phyloP scores from a whole-genome alignment of 2,888 invertebrate species.

The Cantharis lateralis region DNA sequence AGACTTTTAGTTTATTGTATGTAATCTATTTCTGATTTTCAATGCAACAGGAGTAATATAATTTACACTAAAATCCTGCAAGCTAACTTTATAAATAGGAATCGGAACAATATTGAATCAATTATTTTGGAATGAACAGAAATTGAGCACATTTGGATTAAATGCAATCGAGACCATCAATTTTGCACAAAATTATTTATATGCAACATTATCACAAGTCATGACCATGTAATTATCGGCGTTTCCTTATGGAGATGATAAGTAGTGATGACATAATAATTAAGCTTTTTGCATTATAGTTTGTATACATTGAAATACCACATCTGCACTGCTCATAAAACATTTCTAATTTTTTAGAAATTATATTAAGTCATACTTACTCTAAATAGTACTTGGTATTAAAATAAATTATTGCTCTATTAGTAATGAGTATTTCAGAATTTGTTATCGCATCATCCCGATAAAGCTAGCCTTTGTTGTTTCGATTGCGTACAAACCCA shows the following conservation, averaged over 20 bases:
- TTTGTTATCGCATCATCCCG: neutral
- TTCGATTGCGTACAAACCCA: neutral
- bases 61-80: neutral
- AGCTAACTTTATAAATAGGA: neutral
- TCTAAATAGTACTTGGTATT: neutral
- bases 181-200: neutral
- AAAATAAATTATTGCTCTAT: neutral
- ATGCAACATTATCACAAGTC: neutral
- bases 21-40: neutral
- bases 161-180: neutral
- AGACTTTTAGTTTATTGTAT: neutral
- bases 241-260: slow-evolving; percentile 14
- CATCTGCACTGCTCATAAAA: slow-evolving; percentile 4
- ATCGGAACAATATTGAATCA: neutral
- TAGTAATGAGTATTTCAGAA: neutral
- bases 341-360: neutral
- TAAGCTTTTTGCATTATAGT: slow-evolving; percentile 25
- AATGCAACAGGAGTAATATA: neutral
- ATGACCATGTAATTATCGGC: neutral
- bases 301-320: slow-evolving; percentile 23
- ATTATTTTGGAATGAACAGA: neutral
- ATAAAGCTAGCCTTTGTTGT: neutral
- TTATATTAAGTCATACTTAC: neutral
- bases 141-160: neutral
- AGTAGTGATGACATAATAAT: slow-evolving; percentile 29